phyloP scores from a whole-genome alignment of 2,797 vertebrate species.

The Myioborus melanocephalus region DNA sequence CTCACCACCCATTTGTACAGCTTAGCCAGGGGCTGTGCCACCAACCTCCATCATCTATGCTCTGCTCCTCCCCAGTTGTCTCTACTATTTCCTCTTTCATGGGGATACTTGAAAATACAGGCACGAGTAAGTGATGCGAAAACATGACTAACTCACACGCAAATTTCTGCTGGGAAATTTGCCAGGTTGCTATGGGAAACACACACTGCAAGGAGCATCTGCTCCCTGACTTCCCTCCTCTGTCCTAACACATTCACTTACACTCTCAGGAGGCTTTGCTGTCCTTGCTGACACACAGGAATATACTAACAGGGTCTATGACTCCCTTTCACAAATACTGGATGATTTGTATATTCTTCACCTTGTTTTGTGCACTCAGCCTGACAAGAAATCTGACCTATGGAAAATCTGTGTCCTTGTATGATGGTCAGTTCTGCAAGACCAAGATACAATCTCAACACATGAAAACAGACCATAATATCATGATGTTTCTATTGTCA shows the following conservation, averaged over 20 bases:
- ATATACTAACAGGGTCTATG: neutral
- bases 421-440: neutral
- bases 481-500: accelerated
- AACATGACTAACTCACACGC: neutral
- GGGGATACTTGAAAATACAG: constrained; percentile 5
- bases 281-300: neutral
- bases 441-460: neutral
- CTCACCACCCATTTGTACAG: neutral
- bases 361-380: accelerated
- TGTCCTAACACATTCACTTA: neutral
- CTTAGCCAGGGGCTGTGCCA: neutral
- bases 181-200: constrained; percentile 54
- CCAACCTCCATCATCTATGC: neutral
- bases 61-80: neutral
- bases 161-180: constrained; percentile 34
- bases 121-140: neutral
- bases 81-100: neutral
- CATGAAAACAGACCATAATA: neutral
- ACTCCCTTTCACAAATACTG: neutral
- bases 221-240: neutral
- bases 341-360: neutral
- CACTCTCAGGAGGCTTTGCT: neutral
- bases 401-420: neutral
- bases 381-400: neutral
- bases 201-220: constrained; percentile 14